phyloP scores from a whole-genome alignment of 2,797 vertebrate genomes.

The Spondyliosoma cantharus region DNA sequence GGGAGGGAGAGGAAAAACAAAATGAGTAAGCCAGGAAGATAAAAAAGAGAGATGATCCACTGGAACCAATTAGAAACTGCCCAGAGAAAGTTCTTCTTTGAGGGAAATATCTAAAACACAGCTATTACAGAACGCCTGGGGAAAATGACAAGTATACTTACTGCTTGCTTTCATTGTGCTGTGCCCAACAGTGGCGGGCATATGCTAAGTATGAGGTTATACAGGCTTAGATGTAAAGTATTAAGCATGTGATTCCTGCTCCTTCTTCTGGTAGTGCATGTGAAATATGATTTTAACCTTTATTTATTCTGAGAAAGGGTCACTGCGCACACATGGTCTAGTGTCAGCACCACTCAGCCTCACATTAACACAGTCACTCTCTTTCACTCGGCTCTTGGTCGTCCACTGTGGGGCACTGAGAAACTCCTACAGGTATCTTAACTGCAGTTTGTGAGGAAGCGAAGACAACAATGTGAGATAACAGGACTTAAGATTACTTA shows the following conservation, averaged over 20 bases:
- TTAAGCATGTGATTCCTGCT: constrained; percentile 17
- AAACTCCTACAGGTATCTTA: neutral
- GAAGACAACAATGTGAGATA: neutral
- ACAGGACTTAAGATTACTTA: neutral
- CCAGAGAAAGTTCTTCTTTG: constrained; percentile 74
- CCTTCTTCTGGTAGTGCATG: constrained; percentile 35
- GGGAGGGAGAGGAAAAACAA: constrained; percentile 50
- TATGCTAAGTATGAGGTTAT: constrained; percentile 66
- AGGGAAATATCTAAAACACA: constrained; percentile 71
- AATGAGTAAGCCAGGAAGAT: constrained; percentile 53
- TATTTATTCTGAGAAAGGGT: constrained; percentile 58
- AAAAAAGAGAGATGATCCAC: constrained; percentile 72
- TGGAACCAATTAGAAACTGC: constrained; percentile 83
- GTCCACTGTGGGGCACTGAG: constrained; percentile 10
- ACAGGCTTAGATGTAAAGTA: constrained; percentile 49
- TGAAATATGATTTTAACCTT: constrained; percentile 65
- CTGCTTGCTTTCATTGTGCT: constrained; percentile 47
- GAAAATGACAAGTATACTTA: constrained; percentile 61
- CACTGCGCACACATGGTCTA: constrained; percentile 62
- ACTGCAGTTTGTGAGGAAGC: neutral
- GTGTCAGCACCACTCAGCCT: constrained; percentile 64
- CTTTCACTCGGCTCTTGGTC: constrained; percentile 17
- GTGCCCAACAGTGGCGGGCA: constrained; percentile 55
- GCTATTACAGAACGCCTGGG: constrained; percentile 63
- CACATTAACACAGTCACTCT: constrained; percentile 40